Base-by-base conservation (phyloP, 1,140 invertebrate genomes). In the Ditylenchus dipsaci region DNA sequence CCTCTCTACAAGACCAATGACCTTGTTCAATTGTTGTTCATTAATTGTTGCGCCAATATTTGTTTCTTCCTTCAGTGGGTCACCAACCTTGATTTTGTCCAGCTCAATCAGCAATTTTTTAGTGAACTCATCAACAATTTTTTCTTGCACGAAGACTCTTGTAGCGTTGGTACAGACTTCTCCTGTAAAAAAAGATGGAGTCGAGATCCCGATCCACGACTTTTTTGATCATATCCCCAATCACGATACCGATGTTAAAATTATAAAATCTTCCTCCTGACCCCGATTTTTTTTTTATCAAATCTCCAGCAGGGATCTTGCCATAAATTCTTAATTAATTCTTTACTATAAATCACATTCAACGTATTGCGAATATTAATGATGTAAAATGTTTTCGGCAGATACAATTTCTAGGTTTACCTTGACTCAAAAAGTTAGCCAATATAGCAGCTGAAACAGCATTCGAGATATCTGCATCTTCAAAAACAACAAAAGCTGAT, bases 161-260 rank as follows among this genome's bases (percentile, higher is more conserved):
- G 86, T 87, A 7, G 86, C 87, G 82, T 88, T 88, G 1, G 86
- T 86, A 74, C 87, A 88, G 42, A 88, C 87, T 81, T 85, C 72
- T 42, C 83, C 74, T 72, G 26, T 67, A 75, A 26, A 15, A 19
- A 68, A 21, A 45, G 43, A 13, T 45, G 11, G 11, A 45, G 11
- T 45, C 43, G n/a, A 11, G n/a, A 45, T 45, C n/a, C 11, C 43
- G 43, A 13, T 11, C 43, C 11, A 45, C n/a, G n/a, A 45, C 11
- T n/a, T 45, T 45, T n/a, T 45, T n/a, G n/a, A n/a, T n/a, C n/a
- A n/a, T n/a, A n/a, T n/a, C n/a, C n/a, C n/a, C n/a, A n/a, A n/a
- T n/a, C n/a, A n/a, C n/a, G n/a, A n/a, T n/a, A n/a, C n/a, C n/a
- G n/a, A n/a, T n/a, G n/a, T n/a, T n/a, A n/a, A n/a, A n/a, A n/a